These are phyloP conservation scores for Protonibea diacanthus DNA, from an alignment of 2,797 vertebrate genomes.

Conservation along the genomic window DNA sequence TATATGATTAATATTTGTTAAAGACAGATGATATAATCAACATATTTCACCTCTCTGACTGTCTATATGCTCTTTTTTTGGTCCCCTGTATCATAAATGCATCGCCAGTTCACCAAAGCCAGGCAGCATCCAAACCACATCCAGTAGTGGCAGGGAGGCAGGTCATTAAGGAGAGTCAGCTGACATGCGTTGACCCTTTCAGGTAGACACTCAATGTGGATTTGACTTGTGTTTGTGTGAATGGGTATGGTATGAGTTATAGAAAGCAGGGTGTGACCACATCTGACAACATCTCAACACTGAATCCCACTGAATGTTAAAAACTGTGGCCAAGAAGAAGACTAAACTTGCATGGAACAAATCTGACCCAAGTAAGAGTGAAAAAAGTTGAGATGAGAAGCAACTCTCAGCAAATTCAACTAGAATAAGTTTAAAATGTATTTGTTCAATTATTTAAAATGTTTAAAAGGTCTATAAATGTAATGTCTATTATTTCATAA, in stretches of 20 bases:
- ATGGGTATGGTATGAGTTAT: not conserved
- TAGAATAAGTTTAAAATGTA: no score
- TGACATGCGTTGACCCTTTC: not conserved
- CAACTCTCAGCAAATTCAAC: no score
- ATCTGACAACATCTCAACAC: not conserved
- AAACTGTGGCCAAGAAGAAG: constrained; percentile 3
- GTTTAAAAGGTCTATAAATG: no score
- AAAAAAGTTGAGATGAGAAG: not conserved
- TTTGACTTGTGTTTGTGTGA: no score
- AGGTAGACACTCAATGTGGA: not conserved
- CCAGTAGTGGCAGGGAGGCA: not conserved
- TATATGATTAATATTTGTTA: not conserved
- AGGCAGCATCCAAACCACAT: not conserved
- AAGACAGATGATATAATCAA: not conserved
- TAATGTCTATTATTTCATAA: no score
- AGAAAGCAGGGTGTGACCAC: no score
- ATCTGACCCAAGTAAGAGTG: not conserved
- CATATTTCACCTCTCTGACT: no score
- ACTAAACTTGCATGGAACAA: not conserved
- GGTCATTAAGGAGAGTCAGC: not conserved
- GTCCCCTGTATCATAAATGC: no score
- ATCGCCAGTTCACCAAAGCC: not conserved
- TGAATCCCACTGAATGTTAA: not conserved
- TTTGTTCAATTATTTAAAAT: no score
- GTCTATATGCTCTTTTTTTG: no score